phyloP scores from a whole-genome alignment of 2,113 vertebrate genomes.

The Laticauda laticaudata region DNA sequence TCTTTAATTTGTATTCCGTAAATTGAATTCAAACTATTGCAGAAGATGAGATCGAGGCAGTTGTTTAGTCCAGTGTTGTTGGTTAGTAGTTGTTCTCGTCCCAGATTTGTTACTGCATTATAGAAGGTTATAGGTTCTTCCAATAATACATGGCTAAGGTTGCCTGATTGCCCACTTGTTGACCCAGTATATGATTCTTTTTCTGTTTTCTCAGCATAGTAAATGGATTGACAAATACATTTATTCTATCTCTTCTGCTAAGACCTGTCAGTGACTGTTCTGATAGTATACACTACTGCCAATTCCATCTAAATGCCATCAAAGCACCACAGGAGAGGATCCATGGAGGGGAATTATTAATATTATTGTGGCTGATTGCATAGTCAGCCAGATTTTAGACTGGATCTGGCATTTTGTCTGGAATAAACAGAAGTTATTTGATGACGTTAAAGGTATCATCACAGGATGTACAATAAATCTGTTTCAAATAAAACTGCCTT shows the following conservation, averaged over 20 bases:
- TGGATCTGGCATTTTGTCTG: background rate
- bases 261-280: background rate
- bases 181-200: background rate
- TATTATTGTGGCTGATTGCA: background rate
- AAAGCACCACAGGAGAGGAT: background rate
- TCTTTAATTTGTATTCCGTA: too few species aligned
- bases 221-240: background rate
- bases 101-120: too few species aligned
- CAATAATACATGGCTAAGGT: background rate
- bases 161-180: background rate
- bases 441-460: background rate
- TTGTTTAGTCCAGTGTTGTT: too few species aligned
- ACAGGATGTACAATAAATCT: background rate
- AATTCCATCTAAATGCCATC: background rate
- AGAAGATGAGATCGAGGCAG: too few species aligned
- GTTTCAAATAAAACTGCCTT: background rate
- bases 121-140: background rate
- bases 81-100: too few species aligned
- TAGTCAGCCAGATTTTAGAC: background rate
- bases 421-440: background rate
- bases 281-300: background rate
- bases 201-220: background rate
- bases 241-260: background rate
- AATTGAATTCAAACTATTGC: too few species aligned
- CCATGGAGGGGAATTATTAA: background rate